Evolutionary conservation across 2,888 invertebrate species (phyloP), one percentile per base, ranked within the genome.

Genomic region (Odontocerum albicorne): DNA sequence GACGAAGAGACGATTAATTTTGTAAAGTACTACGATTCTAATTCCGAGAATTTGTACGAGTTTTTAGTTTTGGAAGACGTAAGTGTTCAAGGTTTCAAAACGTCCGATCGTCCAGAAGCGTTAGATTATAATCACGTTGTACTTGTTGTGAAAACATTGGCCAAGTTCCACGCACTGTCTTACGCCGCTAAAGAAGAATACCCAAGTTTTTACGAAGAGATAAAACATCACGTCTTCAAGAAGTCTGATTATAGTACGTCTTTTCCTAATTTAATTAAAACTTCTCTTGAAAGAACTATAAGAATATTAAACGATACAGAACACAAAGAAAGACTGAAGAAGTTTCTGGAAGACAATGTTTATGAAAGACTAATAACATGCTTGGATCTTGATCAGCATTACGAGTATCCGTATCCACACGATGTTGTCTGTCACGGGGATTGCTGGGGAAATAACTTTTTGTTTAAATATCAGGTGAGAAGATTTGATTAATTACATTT

Each of bases 381-480:
- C 8, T 12, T 15, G 13, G 35, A 35, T 12, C 3, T 15, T 4
- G 38, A 10, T 3, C 4, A 7, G 8, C 2, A 15, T 38, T 8
- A 15, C 8, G 13, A 15, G 3, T 16, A 4, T 4, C 35, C 42
- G 16, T 54, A 47, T 31, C 35, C 42, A 12, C 51, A 47, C 21
- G 47, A 47, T 39, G 45, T 57, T 3, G 31, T 60, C 10, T 54
- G 55, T 15, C 60, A 60, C 19, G 57, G 54, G 31, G 60, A 60
- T 38, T 60, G 55, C 32, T 57, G 60, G 55, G 31, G 16, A 3
- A 60, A 57, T 22, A 60, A 60, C 36, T 49, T 57, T 21, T 43
- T 60, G 3, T 57, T 57, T 35, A 57, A 60, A 44, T 57, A 60
- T 27, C 32, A 56, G n/a, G n/a, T 16, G 38, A n/a, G n/a, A n/a